Evolutionary conservation across 2,113 vertebrate genomes (phyloP).

Genomic region (Tricholaema leucomelas): DNA sequence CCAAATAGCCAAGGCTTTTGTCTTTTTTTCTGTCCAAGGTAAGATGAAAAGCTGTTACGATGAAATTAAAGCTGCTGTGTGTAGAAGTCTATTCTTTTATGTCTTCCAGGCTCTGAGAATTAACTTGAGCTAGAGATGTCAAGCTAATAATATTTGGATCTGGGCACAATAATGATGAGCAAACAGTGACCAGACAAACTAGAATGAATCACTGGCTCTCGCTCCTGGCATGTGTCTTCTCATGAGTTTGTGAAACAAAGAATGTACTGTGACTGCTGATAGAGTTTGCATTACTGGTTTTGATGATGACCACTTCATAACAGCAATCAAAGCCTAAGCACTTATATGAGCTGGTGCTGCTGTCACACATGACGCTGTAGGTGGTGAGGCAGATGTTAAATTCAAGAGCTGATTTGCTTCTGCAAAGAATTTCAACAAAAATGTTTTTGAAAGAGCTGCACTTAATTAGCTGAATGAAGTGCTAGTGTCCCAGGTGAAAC

Average conservation of each 20-base stretch:
- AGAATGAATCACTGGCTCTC: background rate
- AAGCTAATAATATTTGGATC: background rate
- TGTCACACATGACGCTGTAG: background rate
- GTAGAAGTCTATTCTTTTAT: slow-evolving; percentile 2
- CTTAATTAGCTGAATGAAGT: background rate
- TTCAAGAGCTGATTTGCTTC: background rate
- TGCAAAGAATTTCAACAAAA: background rate
- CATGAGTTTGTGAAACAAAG: background rate
- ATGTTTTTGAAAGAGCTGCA: background rate
- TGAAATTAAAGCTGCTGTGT: background rate
- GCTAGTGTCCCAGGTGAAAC: background rate
- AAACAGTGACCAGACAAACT: background rate
- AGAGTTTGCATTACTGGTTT: background rate
- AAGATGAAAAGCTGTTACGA: background rate
- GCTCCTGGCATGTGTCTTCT: background rate
- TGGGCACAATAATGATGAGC: background rate
- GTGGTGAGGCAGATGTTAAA: background rate
- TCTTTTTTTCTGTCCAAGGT: background rate
- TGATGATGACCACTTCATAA: background rate
- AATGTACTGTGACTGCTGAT: background rate
- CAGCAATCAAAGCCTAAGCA: background rate
- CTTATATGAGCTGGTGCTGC: no score
- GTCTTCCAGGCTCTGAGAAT: background rate
- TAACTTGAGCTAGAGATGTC: background rate
- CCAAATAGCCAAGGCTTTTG: background rate